Evolutionary conservation across 2,113 vertebrate species (phyloP), one percentile per base, ranked within the genome.

Genomic region (Sylvia atricapilla): DNA sequence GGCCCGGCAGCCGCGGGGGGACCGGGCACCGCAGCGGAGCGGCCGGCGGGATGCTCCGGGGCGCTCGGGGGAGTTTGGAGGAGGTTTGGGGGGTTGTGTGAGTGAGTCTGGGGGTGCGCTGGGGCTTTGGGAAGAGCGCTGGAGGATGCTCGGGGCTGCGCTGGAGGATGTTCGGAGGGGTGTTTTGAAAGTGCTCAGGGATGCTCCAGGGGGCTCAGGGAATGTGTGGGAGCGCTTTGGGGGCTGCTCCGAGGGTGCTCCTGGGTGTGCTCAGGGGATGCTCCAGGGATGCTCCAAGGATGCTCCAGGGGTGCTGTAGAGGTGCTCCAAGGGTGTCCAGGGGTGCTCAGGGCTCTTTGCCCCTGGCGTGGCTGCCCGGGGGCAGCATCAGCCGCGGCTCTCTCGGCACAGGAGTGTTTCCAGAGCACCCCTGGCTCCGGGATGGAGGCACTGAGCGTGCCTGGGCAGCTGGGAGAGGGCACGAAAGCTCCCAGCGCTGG

Each of bases 51-150:
- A 11, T 59, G 66, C 39, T 15, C 28, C 24, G 33, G 41, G 43
- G 8, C 1, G 10, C 35, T 18, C 15, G 15, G 37, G 31, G 5
- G 15, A 15, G 19, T 2, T 24, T 3, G 37, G 31, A 17, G 49
- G 24, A 13, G 10, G 3, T 23, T 15, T 46, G 43, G 60, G 43
- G 6, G 31, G 41, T 11, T 41, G 41, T 59, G 0, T 6, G 3
- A 3, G 69, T 2, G 55, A n/a, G n/a, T 0, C 37, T 0, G 25
- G 9, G 49, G 39, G 3, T 11, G 50, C 39, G 28, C 37, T 2
- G 67, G 19, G 30, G 4, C 30, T 1, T 2, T 8, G 17, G n/a
- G 31, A 10, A 21, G 19, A 25, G 83, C 35, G 8, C 76, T 11
- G 55, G 66, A 22, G 62, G 63, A 49, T 74, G 76, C 60, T 50